Conservation (phyloP, 2,888 invertebrate genomes). For the Neoaliturus tenellus region DNA sequence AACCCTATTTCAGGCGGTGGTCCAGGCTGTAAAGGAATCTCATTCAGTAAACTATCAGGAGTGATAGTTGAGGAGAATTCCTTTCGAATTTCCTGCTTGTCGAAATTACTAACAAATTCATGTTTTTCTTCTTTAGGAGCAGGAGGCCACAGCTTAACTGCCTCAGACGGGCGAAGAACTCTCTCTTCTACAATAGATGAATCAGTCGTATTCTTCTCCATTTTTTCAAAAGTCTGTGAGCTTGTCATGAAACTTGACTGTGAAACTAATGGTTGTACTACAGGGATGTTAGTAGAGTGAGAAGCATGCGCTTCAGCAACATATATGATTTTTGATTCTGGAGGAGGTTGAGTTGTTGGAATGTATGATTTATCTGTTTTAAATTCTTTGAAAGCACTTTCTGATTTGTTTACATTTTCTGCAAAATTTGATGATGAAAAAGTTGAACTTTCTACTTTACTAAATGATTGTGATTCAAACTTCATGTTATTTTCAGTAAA, state of each 20-base stretch:
- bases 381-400: constrained; percentile 40
- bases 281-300: constrained; percentile 71
- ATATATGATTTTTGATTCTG: constrained; percentile 71
- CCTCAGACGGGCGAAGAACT: constrained; percentile 73
- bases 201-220: constrained; percentile 7
- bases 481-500: constrained; percentile 6
- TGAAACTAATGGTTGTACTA: not conserved
- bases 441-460: constrained; percentile 34
- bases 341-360: constrained; percentile 65
- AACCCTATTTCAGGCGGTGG: constrained; percentile 82
- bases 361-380: constrained; percentile 38
- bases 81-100: constrained; percentile 31
- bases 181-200: constrained; percentile 71
- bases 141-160: constrained; percentile 74
- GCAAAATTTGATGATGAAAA: constrained; percentile 46
- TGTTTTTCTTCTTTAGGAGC: constrained; percentile 60
- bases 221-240: constrained; percentile 22
- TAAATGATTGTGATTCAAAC: constrained; percentile 24
- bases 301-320: constrained; percentile 72
- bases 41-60: constrained; percentile 72
- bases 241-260: constrained; percentile 7
- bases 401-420: not conserved
- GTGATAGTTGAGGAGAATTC: constrained; percentile 24
- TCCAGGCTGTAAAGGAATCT: constrained; percentile 79
- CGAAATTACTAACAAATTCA: constrained; percentile 37